phyloP scores from a whole-genome alignment of 2,888 invertebrate genomes.

The Ischnus inquisitorius region DNA sequence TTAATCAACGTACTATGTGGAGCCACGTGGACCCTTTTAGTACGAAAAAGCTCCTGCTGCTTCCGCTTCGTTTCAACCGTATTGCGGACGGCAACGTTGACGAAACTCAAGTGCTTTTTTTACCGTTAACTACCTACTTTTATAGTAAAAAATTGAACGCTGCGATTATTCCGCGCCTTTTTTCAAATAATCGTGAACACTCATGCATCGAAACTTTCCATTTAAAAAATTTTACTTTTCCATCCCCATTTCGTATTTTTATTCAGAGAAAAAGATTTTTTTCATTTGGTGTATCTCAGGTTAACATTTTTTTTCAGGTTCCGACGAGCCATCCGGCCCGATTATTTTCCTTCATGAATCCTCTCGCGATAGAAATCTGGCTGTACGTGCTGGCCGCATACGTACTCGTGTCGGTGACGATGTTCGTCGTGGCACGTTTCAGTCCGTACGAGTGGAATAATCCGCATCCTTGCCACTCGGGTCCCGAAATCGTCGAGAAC shows the following conservation, averaged over 20 bases:
- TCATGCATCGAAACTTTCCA: too few species aligned
- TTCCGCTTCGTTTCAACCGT: slow-evolving; percentile 24
- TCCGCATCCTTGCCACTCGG: slow-evolving; percentile 89
- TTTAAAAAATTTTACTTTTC: too few species aligned
- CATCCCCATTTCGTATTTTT: neutral
- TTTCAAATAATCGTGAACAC: too few species aligned
- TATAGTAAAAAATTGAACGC: neutral
- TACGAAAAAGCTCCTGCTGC: neutral
- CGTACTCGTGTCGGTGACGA: slow-evolving; percentile 91
- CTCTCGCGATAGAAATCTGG: slow-evolving; percentile 95
- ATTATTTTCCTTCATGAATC: slow-evolving; percentile 95
- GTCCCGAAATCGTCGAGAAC: slow-evolving; percentile 89
- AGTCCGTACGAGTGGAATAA: slow-evolving; percentile 90
- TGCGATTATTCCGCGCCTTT: too few species aligned
- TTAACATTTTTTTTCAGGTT: slow-evolving; percentile 86
- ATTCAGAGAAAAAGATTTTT: neutral
- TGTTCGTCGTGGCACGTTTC: slow-evolving; percentile 93
- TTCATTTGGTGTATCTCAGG: neutral
- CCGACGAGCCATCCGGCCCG: slow-evolving; percentile 90
- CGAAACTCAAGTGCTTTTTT: slow-evolving; percentile 8
- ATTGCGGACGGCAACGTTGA: slow-evolving; percentile 24
- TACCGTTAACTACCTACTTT: neutral
- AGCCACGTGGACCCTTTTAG: slow-evolving; percentile 61
- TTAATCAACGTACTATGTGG: slow-evolving; percentile 67
- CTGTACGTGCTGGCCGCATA: slow-evolving; percentile 93